Percentiles rank a stretch among this genome's conserved stretches.
Conservation (phyloP, 2,113 vertebrate species). For the Anguilla japonica region DNA sequence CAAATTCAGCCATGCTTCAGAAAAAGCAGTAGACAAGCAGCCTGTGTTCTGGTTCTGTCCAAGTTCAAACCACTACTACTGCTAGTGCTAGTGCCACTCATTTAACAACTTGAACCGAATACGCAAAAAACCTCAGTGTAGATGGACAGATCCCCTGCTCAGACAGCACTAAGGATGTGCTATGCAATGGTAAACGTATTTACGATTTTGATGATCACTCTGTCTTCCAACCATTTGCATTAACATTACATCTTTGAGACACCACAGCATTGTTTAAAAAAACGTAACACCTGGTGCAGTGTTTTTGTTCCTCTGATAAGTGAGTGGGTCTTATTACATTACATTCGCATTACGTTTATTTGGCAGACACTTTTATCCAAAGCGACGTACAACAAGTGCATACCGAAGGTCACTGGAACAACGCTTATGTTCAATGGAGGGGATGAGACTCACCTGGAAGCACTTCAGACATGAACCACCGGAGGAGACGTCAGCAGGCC, state of each 20-base stretch:
- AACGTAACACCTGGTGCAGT: too few relatives aligned
- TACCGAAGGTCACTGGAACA: too few relatives aligned
- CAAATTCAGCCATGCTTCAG: neutral
- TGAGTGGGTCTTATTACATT: too few relatives aligned
- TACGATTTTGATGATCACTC: neutral
- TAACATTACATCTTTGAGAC: neutral
- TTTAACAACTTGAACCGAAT: neutral
- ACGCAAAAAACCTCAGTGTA: neutral
- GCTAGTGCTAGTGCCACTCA: neutral
- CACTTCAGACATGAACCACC: constrained; percentile 77
- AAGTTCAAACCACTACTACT: neutral
- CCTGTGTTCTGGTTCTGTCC: neutral
- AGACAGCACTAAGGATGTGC: too few relatives aligned
- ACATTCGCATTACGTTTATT: too few relatives aligned
- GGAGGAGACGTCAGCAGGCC: constrained; percentile 63
- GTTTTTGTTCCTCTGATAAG: too few relatives aligned
- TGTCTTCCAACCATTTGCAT: neutral
- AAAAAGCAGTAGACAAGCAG: neutral
- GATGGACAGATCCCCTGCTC: too few relatives aligned
- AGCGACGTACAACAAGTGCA: too few relatives aligned
- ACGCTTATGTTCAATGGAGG: constrained; percentile 36
- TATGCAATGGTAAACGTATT: too few relatives aligned
- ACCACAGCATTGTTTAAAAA: too few relatives aligned
- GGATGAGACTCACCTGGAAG: constrained; percentile 74
- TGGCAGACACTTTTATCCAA: too few relatives aligned